Base-by-base conservation (phyloP, 1,140 invertebrate genomes). In the Lepeophtheirus salmonis region DNA sequence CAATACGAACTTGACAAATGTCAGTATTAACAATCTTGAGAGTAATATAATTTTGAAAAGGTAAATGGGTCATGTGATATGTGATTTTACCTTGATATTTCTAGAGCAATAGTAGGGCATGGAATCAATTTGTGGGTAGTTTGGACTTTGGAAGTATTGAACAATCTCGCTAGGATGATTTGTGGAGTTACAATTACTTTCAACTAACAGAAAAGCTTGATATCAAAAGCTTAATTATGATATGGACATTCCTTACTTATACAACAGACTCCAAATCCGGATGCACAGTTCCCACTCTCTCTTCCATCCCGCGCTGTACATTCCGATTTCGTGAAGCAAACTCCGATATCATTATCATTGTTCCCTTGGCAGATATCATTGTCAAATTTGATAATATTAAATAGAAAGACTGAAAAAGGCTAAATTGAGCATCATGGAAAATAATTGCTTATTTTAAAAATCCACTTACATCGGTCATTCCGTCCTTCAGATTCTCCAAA, bases 1-100 rank as follows among this genome's bases (percentile, higher is more conserved):
- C 52, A n/a, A 54, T 3, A 16, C 52, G 52, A 23, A 54, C 52
- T 54, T 54, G 52, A 13, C 52, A 54, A 2, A 54, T 24, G 16
- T 54, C 52, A 16, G 14, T 20, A 13, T 23, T 54, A 3, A 20
- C 18, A 20, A 54, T 24, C 52, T 54, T 3, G 18, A 54, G 17
- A 13, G 21, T 54, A 12, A 24, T 54, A 54, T 41, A 41, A 10
- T 10, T 41, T n/a, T 41, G 6, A 41, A n/a, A 41, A n/a, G 6
- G 30, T 41, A 41, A n/a, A 10, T 41, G 30, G 30, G n/a, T 41
- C n/a, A 41, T 41, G n/a, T 41, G 30, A 6, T 41, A 10, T 41
- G 6, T 41, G 6, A 41, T 41, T 41, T 24, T 24, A 54, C 52
- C 22, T 54, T 54, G 3, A 54, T 54, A 24, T 20, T 54, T 4